These are phyloP conservation scores for Psilopsiagon aymara DNA, from an alignment of 2,113 vertebrate genomes.

Conservation along the genomic window DNA sequence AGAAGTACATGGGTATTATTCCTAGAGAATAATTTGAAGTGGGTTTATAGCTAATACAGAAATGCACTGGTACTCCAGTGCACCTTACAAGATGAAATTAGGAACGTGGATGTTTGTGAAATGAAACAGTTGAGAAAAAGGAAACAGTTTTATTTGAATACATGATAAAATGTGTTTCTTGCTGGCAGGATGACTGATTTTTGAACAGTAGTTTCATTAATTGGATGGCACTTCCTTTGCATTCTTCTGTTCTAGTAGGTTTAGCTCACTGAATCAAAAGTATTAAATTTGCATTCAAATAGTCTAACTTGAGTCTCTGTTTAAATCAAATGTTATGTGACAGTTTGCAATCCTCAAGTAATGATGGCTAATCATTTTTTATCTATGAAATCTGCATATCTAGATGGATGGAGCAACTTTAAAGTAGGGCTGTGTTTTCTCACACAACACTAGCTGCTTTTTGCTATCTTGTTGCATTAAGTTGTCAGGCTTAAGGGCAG, in stretches of 20 bases:
- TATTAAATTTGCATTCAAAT: background rate
- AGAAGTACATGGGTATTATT: background rate
- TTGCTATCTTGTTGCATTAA: background rate
- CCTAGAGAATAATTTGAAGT: background rate
- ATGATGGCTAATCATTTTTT: background rate
- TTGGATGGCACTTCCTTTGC: background rate
- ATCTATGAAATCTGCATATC: background rate
- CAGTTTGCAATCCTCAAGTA: background rate
- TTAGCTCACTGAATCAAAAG: background rate
- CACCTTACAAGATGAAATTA: background rate
- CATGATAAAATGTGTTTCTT: background rate
- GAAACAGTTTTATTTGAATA: background rate
- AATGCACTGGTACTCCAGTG: background rate
- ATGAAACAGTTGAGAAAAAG: background rate
- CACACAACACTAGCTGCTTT: background rate
- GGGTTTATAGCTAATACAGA: background rate
- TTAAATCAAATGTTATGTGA: background rate
- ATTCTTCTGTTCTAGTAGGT: background rate
- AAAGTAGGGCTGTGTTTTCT: background rate
- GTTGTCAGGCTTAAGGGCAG: background rate
- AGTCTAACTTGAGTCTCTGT: background rate
- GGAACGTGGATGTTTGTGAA: background rate
- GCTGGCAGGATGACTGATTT: background rate
- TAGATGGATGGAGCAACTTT: background rate
- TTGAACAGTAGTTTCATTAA: background rate